Evolutionary conservation across 2,797 vertebrate species (phyloP).

Genomic region (Thunnus albacares): DNA sequence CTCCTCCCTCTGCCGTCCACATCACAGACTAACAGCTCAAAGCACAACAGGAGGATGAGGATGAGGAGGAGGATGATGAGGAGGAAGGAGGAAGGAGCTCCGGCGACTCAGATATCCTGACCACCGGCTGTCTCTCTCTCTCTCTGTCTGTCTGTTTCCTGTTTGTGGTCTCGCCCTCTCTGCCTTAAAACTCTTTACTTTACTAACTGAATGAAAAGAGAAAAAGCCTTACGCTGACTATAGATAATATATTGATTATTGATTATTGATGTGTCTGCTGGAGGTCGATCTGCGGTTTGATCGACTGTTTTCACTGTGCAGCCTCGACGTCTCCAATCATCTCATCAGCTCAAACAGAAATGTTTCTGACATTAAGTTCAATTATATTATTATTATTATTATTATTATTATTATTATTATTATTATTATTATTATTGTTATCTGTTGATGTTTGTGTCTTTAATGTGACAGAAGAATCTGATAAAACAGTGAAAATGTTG

Average conservation of each 20-base stretch:
- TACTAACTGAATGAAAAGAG: slow-evolving; percentile 49
- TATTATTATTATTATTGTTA: too few relatives aligned
- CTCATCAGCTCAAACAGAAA: too few relatives aligned
- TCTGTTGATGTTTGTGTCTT: too few relatives aligned
- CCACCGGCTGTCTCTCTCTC: slow-evolving; percentile 16
- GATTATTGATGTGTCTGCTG: neutral
- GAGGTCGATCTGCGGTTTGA: neutral
- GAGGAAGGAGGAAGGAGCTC: neutral
- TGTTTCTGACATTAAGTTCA: too few relatives aligned
- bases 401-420: too few relatives aligned
- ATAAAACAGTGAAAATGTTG: too few relatives aligned
- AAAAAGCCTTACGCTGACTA: slow-evolving; percentile 44
- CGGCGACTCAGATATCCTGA: slow-evolving; percentile 27
- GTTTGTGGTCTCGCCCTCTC: slow-evolving; percentile 45
- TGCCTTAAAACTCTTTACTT: slow-evolving; percentile 75
- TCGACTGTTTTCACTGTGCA: slow-evolving; percentile 22
- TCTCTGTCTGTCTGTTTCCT: slow-evolving; percentile 16
- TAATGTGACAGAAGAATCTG: too few relatives aligned
- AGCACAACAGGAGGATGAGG: slow-evolving; percentile 49
- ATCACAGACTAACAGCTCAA: slow-evolving; percentile 45
- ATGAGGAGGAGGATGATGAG: neutral
- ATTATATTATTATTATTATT: too few relatives aligned
- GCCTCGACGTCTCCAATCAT: neutral
- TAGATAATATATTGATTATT: neutral
- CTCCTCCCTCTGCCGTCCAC: slow-evolving; percentile 27